Conservation (phyloP, 2,797 vertebrate species). For the Xenops minutus region DNA sequence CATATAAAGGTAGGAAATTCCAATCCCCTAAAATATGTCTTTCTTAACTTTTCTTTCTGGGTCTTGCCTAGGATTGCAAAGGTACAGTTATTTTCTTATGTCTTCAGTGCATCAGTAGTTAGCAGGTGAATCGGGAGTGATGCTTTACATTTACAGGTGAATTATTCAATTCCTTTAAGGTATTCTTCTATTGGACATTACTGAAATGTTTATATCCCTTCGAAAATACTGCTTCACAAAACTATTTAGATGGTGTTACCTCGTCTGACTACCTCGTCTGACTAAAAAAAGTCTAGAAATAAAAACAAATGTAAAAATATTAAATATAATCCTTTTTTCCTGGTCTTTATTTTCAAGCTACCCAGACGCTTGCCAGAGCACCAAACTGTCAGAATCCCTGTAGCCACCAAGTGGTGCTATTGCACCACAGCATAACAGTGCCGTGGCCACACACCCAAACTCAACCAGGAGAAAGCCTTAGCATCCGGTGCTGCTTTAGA, state of each 20-base stretch:
- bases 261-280: no score
- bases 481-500: not conserved
- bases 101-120: not conserved
- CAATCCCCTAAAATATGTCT: not conserved
- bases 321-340: not conserved
- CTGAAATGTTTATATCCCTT: not conserved
- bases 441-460: fast-evolving
- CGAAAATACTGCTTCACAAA: not conserved
- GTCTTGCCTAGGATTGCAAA: not conserved
- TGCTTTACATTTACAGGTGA: not conserved
- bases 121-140: not conserved
- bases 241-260: not conserved
- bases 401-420: constrained; percentile 65
- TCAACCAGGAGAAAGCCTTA: fast-evolving
- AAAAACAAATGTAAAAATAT: not conserved
- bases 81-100: not conserved
- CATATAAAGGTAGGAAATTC: not conserved
- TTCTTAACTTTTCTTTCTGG: not conserved
- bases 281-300: not conserved
- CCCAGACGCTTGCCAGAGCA: fast-evolving
- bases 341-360: not conserved
- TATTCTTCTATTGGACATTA: not conserved
- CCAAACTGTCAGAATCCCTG: not conserved
- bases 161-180: not conserved
- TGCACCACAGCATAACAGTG: not conserved